Conservation (phyloP, 2,888 invertebrate species). For the Drosophila diplacantha region DNA sequence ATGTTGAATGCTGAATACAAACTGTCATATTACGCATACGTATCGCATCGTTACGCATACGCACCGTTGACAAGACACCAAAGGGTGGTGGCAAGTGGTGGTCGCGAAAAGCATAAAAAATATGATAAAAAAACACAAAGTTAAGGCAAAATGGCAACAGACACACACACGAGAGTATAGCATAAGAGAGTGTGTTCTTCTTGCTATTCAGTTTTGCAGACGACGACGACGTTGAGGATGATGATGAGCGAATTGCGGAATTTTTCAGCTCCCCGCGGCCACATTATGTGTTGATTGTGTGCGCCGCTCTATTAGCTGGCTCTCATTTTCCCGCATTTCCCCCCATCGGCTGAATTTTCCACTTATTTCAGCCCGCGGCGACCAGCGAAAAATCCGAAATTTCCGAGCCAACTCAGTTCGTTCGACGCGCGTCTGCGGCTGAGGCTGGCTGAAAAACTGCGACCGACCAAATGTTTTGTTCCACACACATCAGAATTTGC, state of each 20-base stretch:
- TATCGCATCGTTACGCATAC: constrained; percentile 50
- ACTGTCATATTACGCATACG: constrained; percentile 55
- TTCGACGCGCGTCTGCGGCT: constrained; percentile 70
- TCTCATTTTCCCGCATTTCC: constrained; percentile 26
- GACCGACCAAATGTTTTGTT: constrained; percentile 51
- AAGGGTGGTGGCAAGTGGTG: constrained; percentile 19
- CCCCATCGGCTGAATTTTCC: constrained; percentile 34
- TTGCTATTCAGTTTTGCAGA: constrained; percentile 8
- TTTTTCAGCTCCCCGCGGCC: constrained; percentile 64
- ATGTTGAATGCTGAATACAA: constrained; percentile 49
- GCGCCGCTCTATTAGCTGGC: constrained; percentile 70
- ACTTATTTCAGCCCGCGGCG: constrained; percentile 39
- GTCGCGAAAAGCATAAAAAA: constrained; percentile 27
- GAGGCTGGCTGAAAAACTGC: constrained; percentile 42
- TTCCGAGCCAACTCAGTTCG: constrained; percentile 68
- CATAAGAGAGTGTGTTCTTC: constrained; percentile 39
- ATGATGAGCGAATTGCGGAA: constrained; percentile 70
- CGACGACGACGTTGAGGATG: constrained; percentile 39
- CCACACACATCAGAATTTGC: constrained; percentile 56
- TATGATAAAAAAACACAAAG: constrained; percentile 46
- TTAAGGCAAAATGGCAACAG: constrained; percentile 32
- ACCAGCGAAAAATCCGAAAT: constrained; percentile 43
- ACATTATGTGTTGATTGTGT: constrained; percentile 72
- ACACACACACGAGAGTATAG: constrained; percentile 47
- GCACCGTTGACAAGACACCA: constrained; percentile 52